Evolutionary conservation across 2,888 invertebrate species (phyloP), one percentile per base, ranked within the genome.

Genomic region (Sympetrum striolatum): DNA sequence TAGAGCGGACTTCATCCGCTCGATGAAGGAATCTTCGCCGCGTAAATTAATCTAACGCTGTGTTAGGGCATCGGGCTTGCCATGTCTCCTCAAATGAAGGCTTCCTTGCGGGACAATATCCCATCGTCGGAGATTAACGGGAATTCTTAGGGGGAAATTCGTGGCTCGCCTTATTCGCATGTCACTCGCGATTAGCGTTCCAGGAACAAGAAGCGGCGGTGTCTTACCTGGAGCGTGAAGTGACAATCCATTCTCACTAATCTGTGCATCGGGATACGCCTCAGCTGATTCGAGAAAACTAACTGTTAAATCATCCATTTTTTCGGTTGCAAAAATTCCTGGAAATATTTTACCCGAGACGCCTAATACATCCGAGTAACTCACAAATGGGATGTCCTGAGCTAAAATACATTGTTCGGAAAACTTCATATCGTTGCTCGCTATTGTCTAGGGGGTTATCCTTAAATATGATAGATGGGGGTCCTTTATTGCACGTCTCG

Each of bases 141-240:
- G 73, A 1, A 37, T 86, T 22, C 18, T 39, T 86, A 25, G 31
- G 31, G 31, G 60, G 64, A 73, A 86, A 35, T 86, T 31, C 48
- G 82, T 35, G 31, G 31, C 12, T 18, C 58, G 37, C 60, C 82
- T 86, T 86, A 6, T 39, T 86, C 60, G 12, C 73, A 73, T 31
- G 25, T 73, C 73, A 31, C 73, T 73, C 31, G 22, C 64, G 86
- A 35, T 86, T 37, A 35, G 31, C 48, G 53, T 86, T 86, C 64
- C 86, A 53, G 86, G 86, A 86, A 86, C 35, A 60, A 44, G 25
- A 25, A 15, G 6, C 81, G 53, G 22, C 58, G 82, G 35, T 64
- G 64, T n/a, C 60, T 86, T 37, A 60, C 60, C 60, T 86, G 86
- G 86, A 86, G 86, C 86, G 86, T 86, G 86, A 86, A 86, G 86